Evolutionary conservation across 2,888 invertebrate genomes (phyloP), one percentile per base, ranked within the genome.

Genomic region (Euproctis similis): DNA sequence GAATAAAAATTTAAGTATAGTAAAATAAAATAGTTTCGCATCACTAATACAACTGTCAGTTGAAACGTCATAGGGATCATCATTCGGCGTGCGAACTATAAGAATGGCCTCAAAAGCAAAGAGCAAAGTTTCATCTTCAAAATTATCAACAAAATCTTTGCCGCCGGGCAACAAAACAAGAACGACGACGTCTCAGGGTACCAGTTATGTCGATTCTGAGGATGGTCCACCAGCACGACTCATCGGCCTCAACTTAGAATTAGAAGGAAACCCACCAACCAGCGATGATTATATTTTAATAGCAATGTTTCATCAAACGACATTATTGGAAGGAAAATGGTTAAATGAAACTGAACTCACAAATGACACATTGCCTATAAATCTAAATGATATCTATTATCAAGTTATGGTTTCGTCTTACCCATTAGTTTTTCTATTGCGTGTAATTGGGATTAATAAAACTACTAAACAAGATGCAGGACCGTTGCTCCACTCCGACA

Each of bases 341-440:
- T 9, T 29, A 1, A 22, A 63, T 29, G 57, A 48, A 2, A 13
- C 29, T 4, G 29, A 31, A 8, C 19, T 69, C 3, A 38, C 59
- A 28, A 42, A 39, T 10, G 49, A 59, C 23, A 21, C 22, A 7
- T 36, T 72, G 12, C 54, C 61, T 1, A 10, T 78, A 16, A 65
- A 80, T 47, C 47, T 82, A 8, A 63, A 63, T 26, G 60, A 71
- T 9, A 26, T 45, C 16, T 20, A 18, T 21, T 34, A 32, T 39
- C 69, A 68, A 44, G 32, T 29, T 3, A 12, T 66, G 11, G 26
- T 72, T 9, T 63, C 69, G 0, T 64, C 71, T 28, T 51, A 39
- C 6, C 84, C 82, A n/a, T 42, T 84, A 12, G 46, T 77, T 30
- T 65, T 80, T 25, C 17, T 84, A 16, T 39, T 81, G 14, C 75